These are phyloP conservation scores for Atta texana DNA, from an alignment of 1,140 invertebrate genomes.

Conservation along the genomic window DNA sequence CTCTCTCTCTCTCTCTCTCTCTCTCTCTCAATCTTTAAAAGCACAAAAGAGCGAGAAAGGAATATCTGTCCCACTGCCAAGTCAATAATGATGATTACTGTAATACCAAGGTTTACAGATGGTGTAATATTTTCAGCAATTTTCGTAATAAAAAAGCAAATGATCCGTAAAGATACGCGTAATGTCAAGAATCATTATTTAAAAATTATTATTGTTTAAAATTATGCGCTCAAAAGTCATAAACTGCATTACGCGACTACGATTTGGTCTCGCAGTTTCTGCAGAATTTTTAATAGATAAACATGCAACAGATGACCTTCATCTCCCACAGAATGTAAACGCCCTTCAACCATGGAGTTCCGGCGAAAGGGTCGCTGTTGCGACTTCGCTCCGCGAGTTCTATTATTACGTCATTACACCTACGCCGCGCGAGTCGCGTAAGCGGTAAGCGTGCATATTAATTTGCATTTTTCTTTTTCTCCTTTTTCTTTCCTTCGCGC, in stretches of 20 bases:
- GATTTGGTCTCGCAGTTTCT: neutral
- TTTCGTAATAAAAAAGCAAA: neutral
- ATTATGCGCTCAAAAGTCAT: neutral
- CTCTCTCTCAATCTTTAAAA: neutral
- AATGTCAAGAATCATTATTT: neutral
- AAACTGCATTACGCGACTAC: neutral
- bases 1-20: neutral
- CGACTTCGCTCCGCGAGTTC: neutral
- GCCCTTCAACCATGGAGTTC: conserved; percentile 9
- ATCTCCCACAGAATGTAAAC: neutral
- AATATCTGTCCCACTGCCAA: neutral
- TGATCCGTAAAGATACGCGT: neutral
- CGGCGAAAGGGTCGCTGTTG: conserved; percentile 18
- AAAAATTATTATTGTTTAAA: neutral
- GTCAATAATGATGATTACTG: neutral
- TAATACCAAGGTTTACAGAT: neutral
- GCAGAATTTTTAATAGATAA: neutral
- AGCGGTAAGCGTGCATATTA: conserved; percentile 18
- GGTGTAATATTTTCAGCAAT: neutral
- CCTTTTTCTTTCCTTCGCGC: neutral
- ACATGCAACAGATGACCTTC: neutral
- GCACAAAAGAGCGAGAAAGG: conserved; percentile 10
- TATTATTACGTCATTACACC: conserved; percentile 40
- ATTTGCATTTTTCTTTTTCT: conserved; percentile 36
- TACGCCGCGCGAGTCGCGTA: conserved; percentile 11